These are phyloP conservation scores for Apocrypta bakeri DNA, from an alignment of 1,140 invertebrate genomes.

Conservation along the genomic window DNA sequence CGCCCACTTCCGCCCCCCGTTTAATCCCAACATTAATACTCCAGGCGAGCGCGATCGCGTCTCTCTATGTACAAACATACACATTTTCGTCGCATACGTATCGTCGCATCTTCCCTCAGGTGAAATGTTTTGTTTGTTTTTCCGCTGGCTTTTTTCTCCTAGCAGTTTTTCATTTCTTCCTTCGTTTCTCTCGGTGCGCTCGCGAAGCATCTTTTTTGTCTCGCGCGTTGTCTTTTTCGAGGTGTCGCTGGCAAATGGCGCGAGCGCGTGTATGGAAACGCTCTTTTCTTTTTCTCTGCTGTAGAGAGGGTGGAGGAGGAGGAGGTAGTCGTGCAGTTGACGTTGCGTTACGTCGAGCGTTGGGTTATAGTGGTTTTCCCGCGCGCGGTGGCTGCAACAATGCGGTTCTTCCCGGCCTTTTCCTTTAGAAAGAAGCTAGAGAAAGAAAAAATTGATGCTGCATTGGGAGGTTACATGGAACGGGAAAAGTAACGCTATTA, in stretches of 20 bases:
- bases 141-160: not conserved
- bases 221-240: conserved; percentile 1
- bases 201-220: conserved; percentile 1
- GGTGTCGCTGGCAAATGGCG: not conserved
- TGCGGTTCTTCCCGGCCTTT: not conserved
- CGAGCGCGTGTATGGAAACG: not conserved
- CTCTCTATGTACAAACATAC: not conserved
- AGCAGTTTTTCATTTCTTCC: conserved; percentile 20
- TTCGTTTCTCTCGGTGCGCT: conserved; percentile 26
- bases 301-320: not conserved
- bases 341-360: not conserved
- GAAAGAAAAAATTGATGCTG: not conserved
- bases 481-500: not conserved
- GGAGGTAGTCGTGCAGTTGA: not conserved
- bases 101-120: not conserved
- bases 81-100: not conserved
- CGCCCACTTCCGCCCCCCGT: conserved; percentile 2
- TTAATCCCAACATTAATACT: not conserved
- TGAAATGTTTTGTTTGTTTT: not conserved
- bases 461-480: not conserved
- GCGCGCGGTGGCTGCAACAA: not conserved
- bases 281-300: not conserved
- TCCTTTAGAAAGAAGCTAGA: not conserved
- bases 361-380: conserved; percentile 1
- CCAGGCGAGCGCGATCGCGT: not conserved